Evolutionary conservation across 2,113 vertebrate genomes (phyloP), one percentile per base, ranked within the genome.

Genomic region (Hiodon alosoides): DNA sequence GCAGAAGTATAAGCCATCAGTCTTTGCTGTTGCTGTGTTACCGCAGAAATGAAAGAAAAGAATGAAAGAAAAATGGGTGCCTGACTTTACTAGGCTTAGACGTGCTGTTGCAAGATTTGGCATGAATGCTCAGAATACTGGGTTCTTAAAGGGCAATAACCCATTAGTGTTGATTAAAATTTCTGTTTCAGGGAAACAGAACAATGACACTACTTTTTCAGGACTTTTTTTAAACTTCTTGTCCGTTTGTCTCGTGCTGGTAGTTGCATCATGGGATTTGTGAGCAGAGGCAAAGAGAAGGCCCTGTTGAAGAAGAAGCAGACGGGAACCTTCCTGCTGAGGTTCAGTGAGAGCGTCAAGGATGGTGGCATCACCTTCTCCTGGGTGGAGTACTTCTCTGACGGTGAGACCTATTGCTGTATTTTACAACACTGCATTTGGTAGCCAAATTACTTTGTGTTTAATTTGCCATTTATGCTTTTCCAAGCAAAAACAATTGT

Each of bases 191-290:
- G 31, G 31, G 31, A 31, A 31, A 31, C 31, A 31, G 31, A 31
- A 31, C 0, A 2, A 31, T 31, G 31, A 31, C 7, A 7, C 54
- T 17, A 9, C 54, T 17, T 17, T 4, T 52, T 57, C 55, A 57
- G 17, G 46, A 14, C 48, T 65, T 31, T 70, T 47, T 52, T 51
- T 53, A 17, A 16, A 10, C 64, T 51, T 54, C 9, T 65, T 67
- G 65, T 70, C 62, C 64, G 2, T 62, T 17, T 54, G 52, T 7
- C 17, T 48, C 67, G 69, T 83, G 67, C 4, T 13, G 78, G 16
- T 78, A 98, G 96, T 0, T 85, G 80, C 80, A 93, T 98, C 85
- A 93, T 96, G 91, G 96, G 96, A 31, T 98, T 98, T 74, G 90
- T 97, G 78, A 97, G 86, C 85, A 96, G 90, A 66, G 91, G 78